Percentiles rank a stretch among this genome's conserved stretches.
phyloP scores from a whole-genome alignment of 1,140 invertebrate species.

The Himalopsyche phryganea region DNA sequence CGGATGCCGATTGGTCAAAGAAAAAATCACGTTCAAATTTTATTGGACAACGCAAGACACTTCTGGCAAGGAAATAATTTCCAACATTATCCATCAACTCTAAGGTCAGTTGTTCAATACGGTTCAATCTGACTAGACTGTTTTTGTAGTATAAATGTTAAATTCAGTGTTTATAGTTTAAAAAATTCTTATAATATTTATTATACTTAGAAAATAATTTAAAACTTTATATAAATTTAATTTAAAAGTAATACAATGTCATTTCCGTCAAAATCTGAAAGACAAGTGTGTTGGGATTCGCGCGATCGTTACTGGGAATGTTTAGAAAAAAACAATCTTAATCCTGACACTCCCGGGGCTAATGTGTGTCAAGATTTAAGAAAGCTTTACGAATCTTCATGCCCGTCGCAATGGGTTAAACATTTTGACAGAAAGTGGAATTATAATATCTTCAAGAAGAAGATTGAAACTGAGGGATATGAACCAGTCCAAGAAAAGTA shows the following conservation, averaged over 20 bases:
- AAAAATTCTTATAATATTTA: conserved; percentile 4
- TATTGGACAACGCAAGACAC: conserved; percentile 20
- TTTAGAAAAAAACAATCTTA: conserved; percentile 63
- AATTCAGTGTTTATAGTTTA: conserved; percentile 3
- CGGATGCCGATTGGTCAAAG: conserved; percentile 2
- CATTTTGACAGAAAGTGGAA: conserved; percentile 89
- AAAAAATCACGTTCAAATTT: conserved; percentile 10
- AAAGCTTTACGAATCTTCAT: conserved; percentile 76
- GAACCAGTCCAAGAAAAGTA: conserved; percentile 58
- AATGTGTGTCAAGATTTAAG: conserved; percentile 69
- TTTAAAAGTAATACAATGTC: conserved; percentile 61
- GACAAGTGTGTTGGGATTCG: conserved; percentile 78
- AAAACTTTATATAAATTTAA: conserved; percentile 6
- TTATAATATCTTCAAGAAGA: conserved; percentile 84
- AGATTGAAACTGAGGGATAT: conserved; percentile 78
- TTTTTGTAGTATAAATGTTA: not conserved
- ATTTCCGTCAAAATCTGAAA: conserved; percentile 76
- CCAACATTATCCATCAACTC: conserved; percentile 13
- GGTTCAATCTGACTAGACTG: conserved; percentile 14
- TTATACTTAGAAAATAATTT: not conserved
- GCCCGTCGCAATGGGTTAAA: conserved; percentile 87
- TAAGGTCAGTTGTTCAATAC: conserved; percentile 30
- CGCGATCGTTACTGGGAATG: conserved; percentile 89
- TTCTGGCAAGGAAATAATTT: conserved; percentile 10
- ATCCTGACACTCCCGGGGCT: conserved; percentile 40